Percentiles rank a stretch among this genome's conserved stretches.
Conservation (phyloP, 2,888 invertebrate genomes). For the Diaphora mendica region DNA sequence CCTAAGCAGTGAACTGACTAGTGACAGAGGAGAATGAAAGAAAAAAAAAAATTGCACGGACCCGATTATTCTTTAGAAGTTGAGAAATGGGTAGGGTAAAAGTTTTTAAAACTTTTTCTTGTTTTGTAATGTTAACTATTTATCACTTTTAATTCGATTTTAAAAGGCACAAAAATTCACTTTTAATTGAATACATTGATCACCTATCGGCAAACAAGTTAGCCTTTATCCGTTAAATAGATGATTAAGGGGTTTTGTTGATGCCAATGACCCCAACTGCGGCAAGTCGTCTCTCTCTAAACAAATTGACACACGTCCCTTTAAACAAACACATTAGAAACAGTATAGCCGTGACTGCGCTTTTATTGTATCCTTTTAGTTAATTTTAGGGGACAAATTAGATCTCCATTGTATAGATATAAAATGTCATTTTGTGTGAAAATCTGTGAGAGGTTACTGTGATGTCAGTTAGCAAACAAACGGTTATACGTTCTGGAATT, state of each 20-base stretch:
- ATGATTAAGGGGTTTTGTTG: slow-evolving; percentile 42
- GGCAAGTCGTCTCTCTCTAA: slow-evolving; percentile 49
- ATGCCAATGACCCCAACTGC: slow-evolving; percentile 46
- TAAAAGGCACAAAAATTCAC: slow-evolving; percentile 19
- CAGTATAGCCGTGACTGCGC: slow-evolving; percentile 31
- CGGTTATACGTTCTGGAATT: slow-evolving; percentile 5
- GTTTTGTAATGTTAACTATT: no score
- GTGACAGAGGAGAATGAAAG: no score
- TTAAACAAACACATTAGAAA: slow-evolving; percentile 55
- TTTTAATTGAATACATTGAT: slow-evolving; percentile 56
- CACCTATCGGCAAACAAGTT: slow-evolving; percentile 56
- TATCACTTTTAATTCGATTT: no score
- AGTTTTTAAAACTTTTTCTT: no score
- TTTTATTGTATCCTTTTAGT: slow-evolving; percentile 34
- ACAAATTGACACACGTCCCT: slow-evolving; percentile 65
- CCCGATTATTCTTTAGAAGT: no score
- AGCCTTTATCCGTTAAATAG: slow-evolving; percentile 52
- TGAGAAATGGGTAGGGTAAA: no score
- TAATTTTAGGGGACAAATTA: slow-evolving; percentile 20
- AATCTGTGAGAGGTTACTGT: not conserved
- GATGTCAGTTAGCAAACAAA: slow-evolving; percentile 7
- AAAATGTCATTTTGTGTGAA: slow-evolving; percentile 6
- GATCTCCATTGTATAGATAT: not conserved
- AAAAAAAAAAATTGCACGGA: no score
- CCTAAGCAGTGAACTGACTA: no score